Evolutionary conservation across 2,113 vertebrate genomes (phyloP).

Genomic region (Erythrolamprus reginae): DNA sequence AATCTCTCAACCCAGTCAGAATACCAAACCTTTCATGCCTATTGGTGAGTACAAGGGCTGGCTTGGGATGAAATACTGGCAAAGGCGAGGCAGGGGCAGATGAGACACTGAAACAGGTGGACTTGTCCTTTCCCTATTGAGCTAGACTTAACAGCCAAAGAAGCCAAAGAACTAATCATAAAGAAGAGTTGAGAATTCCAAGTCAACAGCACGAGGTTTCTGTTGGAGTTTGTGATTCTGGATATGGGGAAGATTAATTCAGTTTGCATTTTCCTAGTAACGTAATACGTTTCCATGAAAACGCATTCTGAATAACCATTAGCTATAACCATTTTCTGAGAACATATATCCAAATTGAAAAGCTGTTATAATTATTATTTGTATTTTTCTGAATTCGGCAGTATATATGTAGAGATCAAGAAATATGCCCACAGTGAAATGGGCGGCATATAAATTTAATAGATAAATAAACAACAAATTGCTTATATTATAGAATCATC

Average conservation of each 20-base stretch:
- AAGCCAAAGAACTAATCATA: background rate
- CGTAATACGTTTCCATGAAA: background rate
- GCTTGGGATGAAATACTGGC: background rate
- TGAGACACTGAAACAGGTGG: background rate
- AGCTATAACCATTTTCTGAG: background rate
- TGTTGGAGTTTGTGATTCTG: background rate
- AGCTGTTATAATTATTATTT: background rate
- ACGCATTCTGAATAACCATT: too few relatives aligned
- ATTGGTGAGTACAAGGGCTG: constrained; percentile 61
- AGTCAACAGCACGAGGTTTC: background rate
- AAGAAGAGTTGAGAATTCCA: background rate
- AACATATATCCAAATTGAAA: background rate
- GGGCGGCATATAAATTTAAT: background rate
- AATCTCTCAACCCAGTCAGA: constrained; percentile 78
- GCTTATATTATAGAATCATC: background rate
- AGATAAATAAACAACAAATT: background rate
- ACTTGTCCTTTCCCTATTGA: background rate
- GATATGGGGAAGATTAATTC: background rate
- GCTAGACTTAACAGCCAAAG: background rate
- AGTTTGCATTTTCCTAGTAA: background rate
- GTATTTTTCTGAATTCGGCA: background rate
- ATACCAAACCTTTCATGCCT: constrained; percentile 70
- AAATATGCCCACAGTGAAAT: background rate
- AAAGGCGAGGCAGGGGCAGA: background rate
- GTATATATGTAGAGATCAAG: background rate